Percentiles rank a stretch among this genome's conserved stretches.
Evolutionary conservation across 2,797 vertebrate species (phyloP).

Genomic region (Clarias fuscus): DNA sequence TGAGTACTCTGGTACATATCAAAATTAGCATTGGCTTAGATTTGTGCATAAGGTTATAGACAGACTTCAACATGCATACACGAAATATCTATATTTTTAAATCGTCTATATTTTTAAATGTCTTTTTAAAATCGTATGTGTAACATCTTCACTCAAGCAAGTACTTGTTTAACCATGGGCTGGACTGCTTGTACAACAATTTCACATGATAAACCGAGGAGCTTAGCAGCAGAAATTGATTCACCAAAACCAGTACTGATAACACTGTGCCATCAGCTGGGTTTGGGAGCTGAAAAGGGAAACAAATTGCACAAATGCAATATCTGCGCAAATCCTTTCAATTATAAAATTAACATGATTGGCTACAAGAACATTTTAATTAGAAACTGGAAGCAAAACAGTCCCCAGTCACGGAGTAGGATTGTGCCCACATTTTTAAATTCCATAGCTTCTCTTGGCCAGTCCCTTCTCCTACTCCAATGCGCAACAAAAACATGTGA

Average conservation of each 20-base stretch:
- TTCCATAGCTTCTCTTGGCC: neutral
- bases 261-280: neutral
- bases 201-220: neutral
- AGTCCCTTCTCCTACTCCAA: neutral
- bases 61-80: neutral
- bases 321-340: neutral
- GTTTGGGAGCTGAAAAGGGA: neutral
- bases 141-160: neutral
- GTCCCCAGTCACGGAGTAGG: neutral
- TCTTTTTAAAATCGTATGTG: neutral
- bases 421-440: too few relatives aligned
- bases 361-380: neutral
- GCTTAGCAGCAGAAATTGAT: neutral
- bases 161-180: neutral
- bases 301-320: neutral
- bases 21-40: neutral
- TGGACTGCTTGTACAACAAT: neutral
- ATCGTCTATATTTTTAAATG: too few relatives aligned
- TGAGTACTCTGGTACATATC: too few relatives aligned
- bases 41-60: neutral
- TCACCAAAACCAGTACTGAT: neutral
- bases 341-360: neutral
- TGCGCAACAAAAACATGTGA: neutral
- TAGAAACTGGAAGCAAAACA: neutral
- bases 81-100: neutral